phyloP scores from a whole-genome alignment of 2,888 invertebrate species.

The Dermolepida albohirtum region DNA sequence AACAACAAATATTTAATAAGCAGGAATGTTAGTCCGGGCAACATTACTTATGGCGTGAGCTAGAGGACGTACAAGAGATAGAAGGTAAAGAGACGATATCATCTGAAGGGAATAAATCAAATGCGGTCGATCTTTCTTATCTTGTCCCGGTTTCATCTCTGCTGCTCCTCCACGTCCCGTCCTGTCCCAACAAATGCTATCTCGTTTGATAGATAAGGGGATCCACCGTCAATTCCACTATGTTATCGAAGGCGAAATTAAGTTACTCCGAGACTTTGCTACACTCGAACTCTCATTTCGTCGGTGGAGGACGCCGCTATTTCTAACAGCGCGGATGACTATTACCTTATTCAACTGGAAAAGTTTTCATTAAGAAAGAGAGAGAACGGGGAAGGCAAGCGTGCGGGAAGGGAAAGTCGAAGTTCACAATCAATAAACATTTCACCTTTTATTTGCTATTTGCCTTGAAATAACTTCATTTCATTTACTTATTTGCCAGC shows the following conservation, averaged over 20 bases:
- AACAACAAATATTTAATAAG: slow-evolving; percentile 36
- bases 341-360: slow-evolving; percentile 19
- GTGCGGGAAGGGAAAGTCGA: neutral
- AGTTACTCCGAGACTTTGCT: slow-evolving; percentile 20
- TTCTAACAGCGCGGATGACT: neutral
- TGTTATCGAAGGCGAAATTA: slow-evolving; percentile 30
- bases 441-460: slow-evolving; percentile 25
- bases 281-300: slow-evolving; percentile 14
- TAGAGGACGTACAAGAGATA: slow-evolving; percentile 2
- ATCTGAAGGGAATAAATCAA: slow-evolving; percentile 24
- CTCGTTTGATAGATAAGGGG: slow-evolving; percentile 35
- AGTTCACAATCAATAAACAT: slow-evolving; percentile 25
- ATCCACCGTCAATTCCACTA: slow-evolving; percentile 30
- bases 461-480: slow-evolving; percentile 15
- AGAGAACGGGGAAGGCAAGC: neutral
- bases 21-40: slow-evolving; percentile 8
- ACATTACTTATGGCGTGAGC: slow-evolving; percentile 13
- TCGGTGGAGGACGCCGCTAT: slow-evolving; percentile 2
- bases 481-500: neutral
- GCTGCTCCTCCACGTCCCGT: neutral
- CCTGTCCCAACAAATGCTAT: slow-evolving; percentile 29
- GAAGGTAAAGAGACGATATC: slow-evolving; percentile 9
- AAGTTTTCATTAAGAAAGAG: slow-evolving; percentile 21
- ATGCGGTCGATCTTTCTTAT: slow-evolving; percentile 30
- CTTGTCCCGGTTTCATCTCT: slow-evolving; percentile 18